phyloP scores from a whole-genome alignment of 2,888 invertebrate genomes.

The Onthophagus sagittarius region DNA sequence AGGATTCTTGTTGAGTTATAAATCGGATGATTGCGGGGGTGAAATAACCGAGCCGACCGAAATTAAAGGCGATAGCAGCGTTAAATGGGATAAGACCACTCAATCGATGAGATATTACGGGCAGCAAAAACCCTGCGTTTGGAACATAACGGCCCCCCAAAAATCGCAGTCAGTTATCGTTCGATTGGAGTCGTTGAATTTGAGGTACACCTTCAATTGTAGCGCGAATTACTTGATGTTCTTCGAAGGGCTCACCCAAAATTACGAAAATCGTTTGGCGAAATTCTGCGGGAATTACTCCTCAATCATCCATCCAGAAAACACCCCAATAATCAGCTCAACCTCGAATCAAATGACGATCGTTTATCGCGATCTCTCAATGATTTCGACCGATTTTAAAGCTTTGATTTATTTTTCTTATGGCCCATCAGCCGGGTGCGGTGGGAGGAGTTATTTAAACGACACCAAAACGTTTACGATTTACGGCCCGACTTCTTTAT shows the following conservation, averaged over 20 bases:
- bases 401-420: constrained; percentile 40
- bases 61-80: constrained; percentile 39
- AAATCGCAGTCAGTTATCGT: constrained; percentile 58
- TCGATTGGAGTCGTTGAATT: constrained; percentile 38
- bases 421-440: constrained; percentile 61
- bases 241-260: constrained; percentile 51
- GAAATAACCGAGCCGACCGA: constrained; percentile 57
- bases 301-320: constrained; percentile 37
- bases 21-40: constrained; percentile 70
- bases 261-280: constrained; percentile 49
- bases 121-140: constrained; percentile 51
- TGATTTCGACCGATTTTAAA: constrained; percentile 55
- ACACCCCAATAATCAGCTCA: constrained; percentile 55
- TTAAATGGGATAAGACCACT: neutral
- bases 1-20: constrained; percentile 62
- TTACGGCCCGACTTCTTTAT: constrained; percentile 50
- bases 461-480: constrained; percentile 31
- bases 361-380: constrained; percentile 21
- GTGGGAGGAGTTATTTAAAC: constrained; percentile 49
- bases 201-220: constrained; percentile 47
- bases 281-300: constrained; percentile 65
- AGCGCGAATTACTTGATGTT: constrained; percentile 59
- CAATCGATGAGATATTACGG: constrained; percentile 23
- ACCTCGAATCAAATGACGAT: constrained; percentile 59
- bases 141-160: constrained; percentile 71